Evolutionary conservation across 1,140 invertebrate genomes (phyloP).

Genomic region (Uloborus diversus): DNA sequence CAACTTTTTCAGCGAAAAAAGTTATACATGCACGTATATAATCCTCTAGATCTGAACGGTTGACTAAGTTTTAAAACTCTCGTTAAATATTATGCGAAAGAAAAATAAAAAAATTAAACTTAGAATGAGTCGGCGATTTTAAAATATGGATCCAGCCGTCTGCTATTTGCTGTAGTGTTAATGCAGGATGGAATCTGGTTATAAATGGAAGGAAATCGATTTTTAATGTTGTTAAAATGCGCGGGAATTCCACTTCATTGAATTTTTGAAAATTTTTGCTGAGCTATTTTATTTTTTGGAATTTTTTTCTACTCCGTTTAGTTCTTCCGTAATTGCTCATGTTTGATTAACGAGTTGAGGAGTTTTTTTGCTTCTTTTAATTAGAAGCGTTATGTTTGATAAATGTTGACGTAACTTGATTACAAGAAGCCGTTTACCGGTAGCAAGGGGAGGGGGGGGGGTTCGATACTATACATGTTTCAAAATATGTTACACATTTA

Average conservation of each 20-base stretch:
- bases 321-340: too few species aligned
- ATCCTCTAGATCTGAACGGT: slow-evolving; percentile 3
- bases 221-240: slow-evolving; percentile 45
- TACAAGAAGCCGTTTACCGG: too few species aligned
- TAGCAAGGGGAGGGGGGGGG: too few species aligned
- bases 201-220: slow-evolving; percentile 22
- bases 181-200: slow-evolving; percentile 8
- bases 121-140: slow-evolving; percentile 7
- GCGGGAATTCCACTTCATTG: neutral
- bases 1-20: slow-evolving; percentile 9
- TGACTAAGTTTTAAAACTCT: slow-evolving; percentile 43
- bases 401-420: too few species aligned
- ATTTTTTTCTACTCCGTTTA: too few species aligned
- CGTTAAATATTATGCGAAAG: slow-evolving; percentile 28
- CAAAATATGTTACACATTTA: too few species aligned
- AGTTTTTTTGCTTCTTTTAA: neutral
- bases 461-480: too few species aligned
- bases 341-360: too few species aligned
- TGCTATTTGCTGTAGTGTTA: slow-evolving; percentile 2
- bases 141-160: neutral
- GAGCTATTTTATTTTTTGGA: too few species aligned
- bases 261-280: slow-evolving; percentile 15
- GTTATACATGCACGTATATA: neutral
- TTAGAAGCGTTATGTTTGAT: too few species aligned
- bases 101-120: neutral